Base-by-base conservation (phyloP, 2,113 vertebrate species). In the Crotophaga sulcirostris region DNA sequence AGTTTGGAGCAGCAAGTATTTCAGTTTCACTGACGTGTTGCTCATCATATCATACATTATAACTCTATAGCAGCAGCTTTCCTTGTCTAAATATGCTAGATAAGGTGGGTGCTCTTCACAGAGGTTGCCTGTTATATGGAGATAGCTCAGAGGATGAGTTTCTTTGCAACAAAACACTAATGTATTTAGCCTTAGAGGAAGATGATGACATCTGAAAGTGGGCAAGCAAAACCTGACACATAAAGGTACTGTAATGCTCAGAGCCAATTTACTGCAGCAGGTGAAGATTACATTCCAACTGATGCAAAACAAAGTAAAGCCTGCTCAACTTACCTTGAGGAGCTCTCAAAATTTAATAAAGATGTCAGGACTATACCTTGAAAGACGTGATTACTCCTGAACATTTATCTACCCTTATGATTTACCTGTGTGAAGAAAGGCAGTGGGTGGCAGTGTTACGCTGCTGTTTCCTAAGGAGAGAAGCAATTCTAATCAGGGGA, bases 381-480 rank as follows among this genome's bases (percentile, higher is more conserved):
- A 51, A 81, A 93, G 69, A 31, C 29, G 20, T 84, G 56, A 59
- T 91, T 95, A 73, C 31, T 87, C 84, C 47, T 49, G 49, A 92
- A n/a, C 16, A 2, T 66, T 87, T 62, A 79, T 78, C 20, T 80
- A 68, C 82, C 64, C 56, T 94, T 34, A 25, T 51, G 68, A 16
- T 85, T 86, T 33, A 89, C 86, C 80, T 92, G 36, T 36, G 73
- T 66, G 49, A 70, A 94, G 74, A 0, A 7, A 28, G 51, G 95
- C 95, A 95, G 96, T 67, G 96, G 94, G 91, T 97, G 94, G 94
- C 95, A 94, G 88, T 96, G 68, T 97, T 96, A 91, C 31, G 0
- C 94, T 92, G 68, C 67, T 73, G 34, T 72, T 96, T 93, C 90
- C 66, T 42, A 58, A 78, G 47, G 25, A 84, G 54, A 52, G 51